Evolutionary conservation across 2,888 invertebrate genomes (phyloP), one percentile per base, ranked within the genome.

Genomic region (Bruchidius siliquastri): DNA sequence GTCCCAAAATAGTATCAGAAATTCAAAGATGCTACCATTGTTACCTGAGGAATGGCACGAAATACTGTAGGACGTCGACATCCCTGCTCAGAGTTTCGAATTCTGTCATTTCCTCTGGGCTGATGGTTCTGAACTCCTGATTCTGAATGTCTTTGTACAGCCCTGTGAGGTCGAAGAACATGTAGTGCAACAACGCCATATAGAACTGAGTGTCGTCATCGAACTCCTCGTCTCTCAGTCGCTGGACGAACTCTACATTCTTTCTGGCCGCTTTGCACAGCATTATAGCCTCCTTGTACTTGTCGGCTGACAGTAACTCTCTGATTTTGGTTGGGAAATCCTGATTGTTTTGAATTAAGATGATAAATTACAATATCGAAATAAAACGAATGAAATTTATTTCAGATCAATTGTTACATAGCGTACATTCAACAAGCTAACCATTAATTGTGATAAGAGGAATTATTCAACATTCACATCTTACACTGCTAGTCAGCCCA

Each of bases 201-300:
- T 49, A 67, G 18, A 72, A 70, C 71, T 72, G 22, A 20, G 91
- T 83, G 72, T 87, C 86, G 20, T 73, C 72, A 13, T 71, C 73
- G 18, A 71, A 67, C 20, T 73, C 26, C 21, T 73, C 26, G 13
- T 71, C 69, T 0, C 49, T 49, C 49, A 49, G 13, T 49, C 13
- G 13, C 49, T 49, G 49, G 49, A 49, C 49, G 49, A 49, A 49
- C 1, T 49, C 49, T 1, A 49, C 49, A 8, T 49, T 49, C 49
- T 49, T 49, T 13, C 49, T 49, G 18, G 74, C 68, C 3, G 4
- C n/a, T 69, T 74, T 72, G 22, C 72, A 75, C 30, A 75, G 30
- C 22, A 22, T 67, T 67, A 69, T 69, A 0, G 75, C 75, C 4
- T 75, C 75, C 26, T 69, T 72, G 72, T 72, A 75, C 49, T 49